Conservation (phyloP, 2,888 invertebrate genomes). For the Asteroscopus sphinx region DNA sequence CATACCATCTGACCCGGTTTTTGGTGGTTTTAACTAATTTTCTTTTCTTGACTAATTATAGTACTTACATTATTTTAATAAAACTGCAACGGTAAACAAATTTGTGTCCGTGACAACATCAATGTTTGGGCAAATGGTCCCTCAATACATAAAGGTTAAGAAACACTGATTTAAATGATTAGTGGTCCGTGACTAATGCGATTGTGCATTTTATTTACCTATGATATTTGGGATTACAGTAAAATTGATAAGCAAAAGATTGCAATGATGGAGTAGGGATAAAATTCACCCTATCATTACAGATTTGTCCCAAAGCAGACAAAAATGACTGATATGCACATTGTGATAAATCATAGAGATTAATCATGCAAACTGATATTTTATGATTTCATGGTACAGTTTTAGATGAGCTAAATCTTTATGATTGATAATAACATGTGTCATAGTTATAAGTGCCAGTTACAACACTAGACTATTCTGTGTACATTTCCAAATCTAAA, state of each 20-base stretch:
- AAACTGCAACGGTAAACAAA: too few species aligned
- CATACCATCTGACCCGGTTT: too few species aligned
- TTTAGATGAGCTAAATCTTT: slow-evolving; percentile 29
- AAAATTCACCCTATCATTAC: slow-evolving; percentile 10
- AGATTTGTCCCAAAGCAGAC: not conserved
- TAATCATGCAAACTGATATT: slow-evolving; percentile 10
- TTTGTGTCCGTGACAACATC: too few species aligned
- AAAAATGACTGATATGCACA: slow-evolving; percentile 12
- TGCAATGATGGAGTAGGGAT: slow-evolving; percentile 32
- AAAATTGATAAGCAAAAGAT: slow-evolving; percentile 35
- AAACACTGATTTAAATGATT: too few species aligned
- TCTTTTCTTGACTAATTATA: too few species aligned
- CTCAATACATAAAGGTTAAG: too few species aligned
- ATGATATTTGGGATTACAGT: slow-evolving; percentile 15
- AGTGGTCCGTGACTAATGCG: not conserved
- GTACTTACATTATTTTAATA: too few species aligned
- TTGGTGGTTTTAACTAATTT: too few species aligned
- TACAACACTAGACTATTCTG: not conserved
- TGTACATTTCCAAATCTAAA: not conserved
- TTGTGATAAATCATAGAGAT: slow-evolving; percentile 31
- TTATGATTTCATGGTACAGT: slow-evolving; percentile 19
- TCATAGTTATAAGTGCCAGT: slow-evolving; percentile 19
- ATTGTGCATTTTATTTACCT: not conserved
- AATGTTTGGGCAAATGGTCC: too few species aligned
- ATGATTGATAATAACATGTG: slow-evolving; percentile 32